phyloP scores from a whole-genome alignment of 2,888 invertebrate genomes.

The Drosophila peninsularis region DNA sequence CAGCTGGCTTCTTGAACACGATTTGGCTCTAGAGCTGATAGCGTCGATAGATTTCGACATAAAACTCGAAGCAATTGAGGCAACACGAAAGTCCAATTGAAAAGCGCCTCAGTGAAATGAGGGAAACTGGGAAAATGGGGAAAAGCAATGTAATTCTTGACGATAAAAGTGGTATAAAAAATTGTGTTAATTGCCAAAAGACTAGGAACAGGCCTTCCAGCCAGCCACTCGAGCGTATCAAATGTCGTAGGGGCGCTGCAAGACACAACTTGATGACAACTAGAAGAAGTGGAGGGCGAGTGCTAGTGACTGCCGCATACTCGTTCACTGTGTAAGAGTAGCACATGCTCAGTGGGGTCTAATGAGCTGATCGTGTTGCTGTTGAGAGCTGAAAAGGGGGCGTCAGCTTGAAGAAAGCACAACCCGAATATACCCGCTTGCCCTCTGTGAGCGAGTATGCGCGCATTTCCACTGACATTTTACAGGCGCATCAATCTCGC shows the following conservation, averaged over 20 bases:
- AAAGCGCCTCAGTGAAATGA: conserved; percentile 19
- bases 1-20: conserved; percentile 1
- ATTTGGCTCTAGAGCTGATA: conserved; percentile 24
- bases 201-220: conserved; percentile 29
- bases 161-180: conserved; percentile 68
- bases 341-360: background rate
- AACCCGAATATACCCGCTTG: background rate
- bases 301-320: background rate
- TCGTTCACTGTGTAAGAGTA: background rate
- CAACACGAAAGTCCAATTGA: conserved; percentile 62
- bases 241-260: conserved; percentile 6
- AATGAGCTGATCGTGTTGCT: background rate
- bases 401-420: too few species aligned
- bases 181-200: conserved; percentile 70
- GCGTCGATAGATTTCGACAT: conserved; percentile 38
- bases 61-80: conserved; percentile 65
- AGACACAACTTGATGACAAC: conserved; percentile 5
- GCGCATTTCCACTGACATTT: conserved; percentile 28
- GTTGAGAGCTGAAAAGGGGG: too few species aligned
- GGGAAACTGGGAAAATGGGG: conserved; percentile 20
- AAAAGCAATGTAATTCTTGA: conserved; percentile 53
- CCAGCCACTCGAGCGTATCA: conserved; percentile 8
- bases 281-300: background rate
- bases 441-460: background rate
- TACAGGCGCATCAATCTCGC: conserved; percentile 67